Base-by-base conservation (phyloP, 1,140 invertebrate genomes). In the Watersipora subatra region DNA sequence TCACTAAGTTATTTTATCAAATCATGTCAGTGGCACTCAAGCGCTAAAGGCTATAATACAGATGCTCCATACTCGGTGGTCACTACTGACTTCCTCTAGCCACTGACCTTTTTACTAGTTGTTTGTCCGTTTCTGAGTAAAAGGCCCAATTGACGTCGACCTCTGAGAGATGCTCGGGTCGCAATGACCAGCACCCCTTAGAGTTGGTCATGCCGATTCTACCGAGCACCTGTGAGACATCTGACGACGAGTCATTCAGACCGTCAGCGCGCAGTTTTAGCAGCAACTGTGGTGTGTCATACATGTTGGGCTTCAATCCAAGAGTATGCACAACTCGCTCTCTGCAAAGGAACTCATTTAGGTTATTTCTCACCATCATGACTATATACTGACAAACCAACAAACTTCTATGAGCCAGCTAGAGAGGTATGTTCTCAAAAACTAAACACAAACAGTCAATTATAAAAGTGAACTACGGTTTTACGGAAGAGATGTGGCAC, bases 91-190 rank as follows among this genome's bases (percentile, higher is more conserved):
- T 46, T 46, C 34, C 34, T 46, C 34, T 46, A 46, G 34, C n/a
- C n/a, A n/a, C n/a, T n/a, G n/a, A 59, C 58, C 58, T 59, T 22
- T 28, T 24, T 22, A 59, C 27, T 28, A 59, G 17, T 22, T 59
- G 58, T 22, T 59, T 59, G 22, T 59, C 58, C 7, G 58, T 59
- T 17, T 59, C 58, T 7, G 58, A 25, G 58, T 59, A 59, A 28
- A 59, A 59, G 17, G 7, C 22, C 58, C 58, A 59, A 22, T 59
- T 59, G 7, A 28, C 58, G 22, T 59, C 58, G 22, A 59, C 58
- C 58, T 59, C 58, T 28, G 7, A 7, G 58, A 25, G 22, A 59
- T 28, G 22, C 17, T 28, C 58, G 22, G 22, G 22, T 12, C 22
- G 58, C 7, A 59, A 22, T 12, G 27, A 7, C 58, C 22, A 59